These are phyloP conservation scores for Pararge aegeria DNA, from an alignment of 1,140 invertebrate species.

Conservation along the genomic window DNA sequence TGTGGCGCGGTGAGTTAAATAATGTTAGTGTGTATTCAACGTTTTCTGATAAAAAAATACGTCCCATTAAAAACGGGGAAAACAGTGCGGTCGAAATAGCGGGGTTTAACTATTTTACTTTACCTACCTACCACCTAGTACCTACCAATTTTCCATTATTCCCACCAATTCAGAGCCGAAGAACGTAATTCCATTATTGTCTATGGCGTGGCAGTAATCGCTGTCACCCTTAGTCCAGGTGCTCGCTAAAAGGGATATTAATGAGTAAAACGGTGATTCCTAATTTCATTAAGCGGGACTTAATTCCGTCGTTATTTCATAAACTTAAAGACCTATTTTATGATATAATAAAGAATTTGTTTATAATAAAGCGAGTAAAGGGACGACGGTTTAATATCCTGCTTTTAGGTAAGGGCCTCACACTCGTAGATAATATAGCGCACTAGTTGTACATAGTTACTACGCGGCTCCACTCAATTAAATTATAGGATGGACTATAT, in stretches of 20 bases:
- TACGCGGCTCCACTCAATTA: background rate
- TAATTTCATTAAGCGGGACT: constrained; percentile 7
- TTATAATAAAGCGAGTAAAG: background rate
- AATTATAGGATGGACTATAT: too few species aligned
- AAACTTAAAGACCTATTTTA: background rate
- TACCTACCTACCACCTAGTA: too few species aligned
- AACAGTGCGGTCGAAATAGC: too few species aligned
- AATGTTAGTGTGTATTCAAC: too few species aligned
- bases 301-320: background rate
- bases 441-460: background rate
- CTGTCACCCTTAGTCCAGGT: constrained; percentile 31
- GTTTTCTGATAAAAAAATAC: too few species aligned
- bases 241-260: constrained; percentile 6
- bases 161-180: too few species aligned
- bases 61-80: too few species aligned
- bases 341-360: background rate
- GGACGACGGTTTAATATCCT: background rate
- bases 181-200: constrained; percentile 29
- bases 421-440: background rate
- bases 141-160: constrained; percentile 12
- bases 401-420: background rate
- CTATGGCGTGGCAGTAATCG: constrained; percentile 30
- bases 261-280: constrained; percentile 17
- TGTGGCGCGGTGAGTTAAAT: too few species aligned
- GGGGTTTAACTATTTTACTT: too few species aligned